These are phyloP conservation scores for Abrostola triplasia DNA, from an alignment of 2,888 invertebrate genomes.

Conservation along the genomic window DNA sequence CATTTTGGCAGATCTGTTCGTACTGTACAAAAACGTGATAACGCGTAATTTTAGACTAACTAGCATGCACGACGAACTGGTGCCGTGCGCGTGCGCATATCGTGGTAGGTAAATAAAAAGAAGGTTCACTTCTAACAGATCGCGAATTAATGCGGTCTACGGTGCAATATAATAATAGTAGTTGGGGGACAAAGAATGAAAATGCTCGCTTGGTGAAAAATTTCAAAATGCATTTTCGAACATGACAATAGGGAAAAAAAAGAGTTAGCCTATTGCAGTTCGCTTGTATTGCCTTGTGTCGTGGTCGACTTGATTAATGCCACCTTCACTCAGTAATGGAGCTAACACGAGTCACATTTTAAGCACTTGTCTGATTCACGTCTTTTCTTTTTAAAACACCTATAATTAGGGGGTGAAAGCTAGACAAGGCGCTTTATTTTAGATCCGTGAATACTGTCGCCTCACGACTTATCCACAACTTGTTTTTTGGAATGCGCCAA, in stretches of 20 bases:
- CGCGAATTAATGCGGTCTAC: too few species aligned
- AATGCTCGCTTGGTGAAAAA: too few species aligned
- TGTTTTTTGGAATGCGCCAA: slow-evolving; percentile 52
- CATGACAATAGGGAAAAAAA: too few species aligned
- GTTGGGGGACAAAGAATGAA: too few species aligned
- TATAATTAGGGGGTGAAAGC: slow-evolving; percentile 82
- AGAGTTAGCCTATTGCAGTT: slow-evolving; percentile 11
- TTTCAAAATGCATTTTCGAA: too few species aligned
- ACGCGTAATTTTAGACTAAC: slow-evolving; percentile 19
- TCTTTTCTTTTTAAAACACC: slow-evolving; percentile 70
- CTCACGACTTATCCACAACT: slow-evolving; percentile 66
- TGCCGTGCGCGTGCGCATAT: slow-evolving; percentile 8
- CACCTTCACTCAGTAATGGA: slow-evolving; percentile 50
- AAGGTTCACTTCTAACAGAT: slow-evolving; percentile 15
- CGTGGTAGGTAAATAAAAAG: slow-evolving; percentile 2
- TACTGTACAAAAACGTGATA: slow-evolving; percentile 7
- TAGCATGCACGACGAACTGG: slow-evolving; percentile 8
- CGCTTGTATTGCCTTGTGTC: slow-evolving; percentile 7
- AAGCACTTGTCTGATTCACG: slow-evolving; percentile 70
- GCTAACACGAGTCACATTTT: slow-evolving; percentile 56
- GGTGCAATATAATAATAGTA: too few species aligned
- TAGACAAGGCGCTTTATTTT: slow-evolving; percentile 63
- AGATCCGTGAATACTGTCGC: slow-evolving; percentile 69
- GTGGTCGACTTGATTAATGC: slow-evolving; percentile 64
- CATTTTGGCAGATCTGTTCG: slow-evolving; percentile 24